Conservation (phyloP, 2,113 vertebrate species). For the Equus przewalskii region DNA sequence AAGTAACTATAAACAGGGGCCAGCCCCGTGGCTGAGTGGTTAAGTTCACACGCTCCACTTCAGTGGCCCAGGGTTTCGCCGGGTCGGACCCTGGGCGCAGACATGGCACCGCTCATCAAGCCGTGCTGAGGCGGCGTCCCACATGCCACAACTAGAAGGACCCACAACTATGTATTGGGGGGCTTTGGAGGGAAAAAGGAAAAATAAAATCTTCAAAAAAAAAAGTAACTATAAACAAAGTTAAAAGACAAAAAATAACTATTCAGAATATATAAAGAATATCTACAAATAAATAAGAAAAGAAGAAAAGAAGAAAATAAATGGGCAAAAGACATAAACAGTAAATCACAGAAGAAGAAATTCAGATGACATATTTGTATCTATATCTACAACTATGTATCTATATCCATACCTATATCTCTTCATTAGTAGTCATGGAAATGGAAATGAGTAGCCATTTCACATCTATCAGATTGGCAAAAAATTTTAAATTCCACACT, state of each 20-base stretch:
- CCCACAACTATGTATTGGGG: no score
- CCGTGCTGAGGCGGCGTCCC: no score
- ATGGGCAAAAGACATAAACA: neutral
- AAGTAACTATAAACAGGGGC: neutral
- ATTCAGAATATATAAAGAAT: neutral
- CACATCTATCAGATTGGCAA: neutral
- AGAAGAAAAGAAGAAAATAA: neutral
- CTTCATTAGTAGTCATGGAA: neutral
- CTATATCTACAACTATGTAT: neutral
- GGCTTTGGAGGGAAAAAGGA: no score
- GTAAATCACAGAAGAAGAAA: neutral
- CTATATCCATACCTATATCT: neutral
- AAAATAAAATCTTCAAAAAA: no score
- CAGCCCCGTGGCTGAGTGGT: no score
- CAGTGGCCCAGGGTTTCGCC: no score
- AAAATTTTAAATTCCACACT: neutral
- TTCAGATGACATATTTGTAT: neutral
- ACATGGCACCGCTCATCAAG: no score
- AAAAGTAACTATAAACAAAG: neutral
- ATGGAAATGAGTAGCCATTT: neutral
- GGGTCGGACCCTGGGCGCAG: no score
- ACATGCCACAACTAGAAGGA: no score
- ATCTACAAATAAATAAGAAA: slow-evolving; percentile 18
- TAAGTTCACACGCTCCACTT: no score
- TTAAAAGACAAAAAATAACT: neutral